Conservation (phyloP, 2,113 vertebrate species). For the Eublepharis macularius region DNA sequence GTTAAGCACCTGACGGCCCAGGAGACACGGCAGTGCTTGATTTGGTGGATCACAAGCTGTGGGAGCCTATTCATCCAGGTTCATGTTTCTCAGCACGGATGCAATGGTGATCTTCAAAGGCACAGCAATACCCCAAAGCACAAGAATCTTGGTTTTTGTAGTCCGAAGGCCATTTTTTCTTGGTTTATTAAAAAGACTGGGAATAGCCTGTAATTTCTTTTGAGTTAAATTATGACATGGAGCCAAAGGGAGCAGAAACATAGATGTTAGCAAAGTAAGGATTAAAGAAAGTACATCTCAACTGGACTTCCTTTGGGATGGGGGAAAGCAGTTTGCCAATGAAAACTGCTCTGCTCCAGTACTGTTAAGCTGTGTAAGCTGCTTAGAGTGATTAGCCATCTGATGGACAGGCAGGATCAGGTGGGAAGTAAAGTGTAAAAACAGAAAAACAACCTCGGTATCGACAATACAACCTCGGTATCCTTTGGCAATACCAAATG, state of each 20-base stretch:
- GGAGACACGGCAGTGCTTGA: background rate
- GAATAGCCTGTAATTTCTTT: background rate
- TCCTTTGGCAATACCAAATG: background rate
- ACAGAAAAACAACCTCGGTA: too few species aligned
- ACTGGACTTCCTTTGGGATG: background rate
- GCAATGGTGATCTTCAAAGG: too few species aligned
- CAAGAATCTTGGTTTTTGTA: background rate
- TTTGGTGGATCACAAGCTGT: background rate
- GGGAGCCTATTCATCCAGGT: background rate
- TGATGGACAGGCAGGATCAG: background rate
- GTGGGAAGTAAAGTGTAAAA: background rate
- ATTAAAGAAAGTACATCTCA: background rate
- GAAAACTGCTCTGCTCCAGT: conserved; percentile 7
- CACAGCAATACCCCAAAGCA: background rate
- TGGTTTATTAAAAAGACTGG: background rate
- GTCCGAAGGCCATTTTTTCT: background rate
- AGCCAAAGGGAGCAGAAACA: conserved; percentile 7
- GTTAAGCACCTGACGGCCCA: background rate
- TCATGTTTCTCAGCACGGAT: background rate
- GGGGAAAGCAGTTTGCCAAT: background rate
- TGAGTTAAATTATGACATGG: background rate
- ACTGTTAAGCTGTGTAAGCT: background rate
- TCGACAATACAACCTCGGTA: too few species aligned
- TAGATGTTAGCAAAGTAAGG: conserved; percentile 15
- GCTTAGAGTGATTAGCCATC: background rate